These are phyloP conservation scores for Tenrec ecaudatus DNA, from an alignment of 2,113 vertebrate species.

Conservation along the genomic window DNA sequence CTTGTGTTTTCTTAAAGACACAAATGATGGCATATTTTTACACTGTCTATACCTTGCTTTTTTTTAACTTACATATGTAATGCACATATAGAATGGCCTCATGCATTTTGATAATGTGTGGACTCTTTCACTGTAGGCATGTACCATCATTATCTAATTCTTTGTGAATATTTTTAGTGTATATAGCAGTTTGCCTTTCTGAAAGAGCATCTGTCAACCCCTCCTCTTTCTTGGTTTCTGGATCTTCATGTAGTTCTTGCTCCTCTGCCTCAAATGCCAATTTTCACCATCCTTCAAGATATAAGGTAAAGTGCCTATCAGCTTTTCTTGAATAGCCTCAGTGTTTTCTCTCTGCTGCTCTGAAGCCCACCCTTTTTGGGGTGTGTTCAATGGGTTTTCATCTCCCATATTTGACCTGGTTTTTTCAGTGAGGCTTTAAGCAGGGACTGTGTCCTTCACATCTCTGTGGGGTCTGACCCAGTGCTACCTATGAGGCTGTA, in stretches of 20 bases:
- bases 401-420: not conserved
- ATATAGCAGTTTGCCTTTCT: not conserved
- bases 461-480: not conserved
- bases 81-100: not conserved
- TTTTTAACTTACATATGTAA: not conserved
- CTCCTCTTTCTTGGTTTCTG: not conserved
- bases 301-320: not conserved
- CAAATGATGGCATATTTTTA: not conserved
- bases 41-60: conserved; percentile 17
- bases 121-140: too few relatives aligned
- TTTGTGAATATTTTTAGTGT: not conserved
- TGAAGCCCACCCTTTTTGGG: not conserved
- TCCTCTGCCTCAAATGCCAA: not conserved
- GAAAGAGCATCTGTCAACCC: conserved; percentile 21
- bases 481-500: not conserved
- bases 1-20: conserved; percentile 28
- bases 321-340: not conserved
- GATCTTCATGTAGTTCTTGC: not conserved
- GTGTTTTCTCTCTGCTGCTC: not conserved
- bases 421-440: conserved; percentile 5
- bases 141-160: too few relatives aligned
- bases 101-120: not conserved
- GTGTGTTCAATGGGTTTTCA: conserved; percentile 31
- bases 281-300: not conserved
- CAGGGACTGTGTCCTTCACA: not conserved